These are phyloP conservation scores for Pachyuromys duprasi DNA, from an alignment of 2,797 vertebrate species.

Conservation along the genomic window DNA sequence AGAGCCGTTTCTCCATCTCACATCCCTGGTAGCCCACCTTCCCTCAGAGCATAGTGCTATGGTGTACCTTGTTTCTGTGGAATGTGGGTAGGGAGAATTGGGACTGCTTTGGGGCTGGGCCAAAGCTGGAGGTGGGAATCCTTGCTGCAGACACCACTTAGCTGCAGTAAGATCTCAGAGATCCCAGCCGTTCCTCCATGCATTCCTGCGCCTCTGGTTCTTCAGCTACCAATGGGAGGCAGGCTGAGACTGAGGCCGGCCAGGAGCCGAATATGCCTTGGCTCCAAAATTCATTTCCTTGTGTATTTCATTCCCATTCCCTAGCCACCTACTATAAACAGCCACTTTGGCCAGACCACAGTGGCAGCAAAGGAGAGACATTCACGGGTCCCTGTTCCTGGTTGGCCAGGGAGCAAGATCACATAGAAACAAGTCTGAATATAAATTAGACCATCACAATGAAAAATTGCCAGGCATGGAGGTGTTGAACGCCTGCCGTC, in stretches of 20 bases:
- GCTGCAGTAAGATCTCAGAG: background rate
- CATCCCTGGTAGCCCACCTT: background rate
- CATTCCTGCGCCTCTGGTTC: background rate
- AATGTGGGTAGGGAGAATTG: no score
- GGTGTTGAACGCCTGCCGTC: background rate
- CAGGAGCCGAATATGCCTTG: background rate
- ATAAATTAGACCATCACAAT: background rate
- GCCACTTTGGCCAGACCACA: background rate
- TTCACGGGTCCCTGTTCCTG: background rate
- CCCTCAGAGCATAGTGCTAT: background rate
- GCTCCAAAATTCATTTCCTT: background rate
- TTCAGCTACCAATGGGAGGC: constrained; percentile 14
- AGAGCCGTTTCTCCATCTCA: background rate
- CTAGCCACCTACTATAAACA: background rate
- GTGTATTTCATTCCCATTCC: background rate
- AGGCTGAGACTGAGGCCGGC: background rate
- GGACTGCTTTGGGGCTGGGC: background rate
- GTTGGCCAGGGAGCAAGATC: background rate
- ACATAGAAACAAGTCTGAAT: background rate
- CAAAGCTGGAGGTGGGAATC: background rate
- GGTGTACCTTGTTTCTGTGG: background rate
- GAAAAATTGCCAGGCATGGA: background rate
- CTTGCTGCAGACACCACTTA: background rate
- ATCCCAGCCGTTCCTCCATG: background rate
- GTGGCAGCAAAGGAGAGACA: background rate